Base-by-base conservation (phyloP, 1,140 invertebrate genomes). In the Thrips palmi region DNA sequence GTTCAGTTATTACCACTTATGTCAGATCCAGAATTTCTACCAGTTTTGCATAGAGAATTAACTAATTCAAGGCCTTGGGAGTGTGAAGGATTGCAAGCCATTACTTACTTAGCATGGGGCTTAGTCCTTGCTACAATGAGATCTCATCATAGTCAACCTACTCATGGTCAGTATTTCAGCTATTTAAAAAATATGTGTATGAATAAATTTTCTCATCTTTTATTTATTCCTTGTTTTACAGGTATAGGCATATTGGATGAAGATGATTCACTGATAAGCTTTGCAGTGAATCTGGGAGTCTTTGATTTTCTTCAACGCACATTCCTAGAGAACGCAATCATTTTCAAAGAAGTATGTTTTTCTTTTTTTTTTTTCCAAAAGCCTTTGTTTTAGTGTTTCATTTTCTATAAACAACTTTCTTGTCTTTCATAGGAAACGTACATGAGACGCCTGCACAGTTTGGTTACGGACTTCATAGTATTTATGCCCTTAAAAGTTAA, bases 381-480 rank as follows among this genome's bases (percentile, higher is more conserved):
- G 41, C 47, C 7, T 44, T 49, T 29, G 39, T 39, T 43, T 39
- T 42, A 4, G 20, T 44, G 22, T 23, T 2, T 2, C 3, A 10
- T 33, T 23, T 14, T 12, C 28, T 21, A 20, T 32, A 39, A 5
- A 28, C 18, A 8, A 23, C 10, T n/a, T 39, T 28, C 17, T 38
- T 29, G 2, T 44, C 32, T 31, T 45, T 45, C 15, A n/a, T 49
- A 69, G 59, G 65, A 69, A 53, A 91, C 87, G 54, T 85, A 88
- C 48, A 60, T 86, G 45, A 69, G 78, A 28, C 68, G 83, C 34
- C 64, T 94, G 23, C 91, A 97, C 54, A 67, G 69, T 8, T 53
- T 96, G 1, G 67, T 96, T 30, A 87, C 84, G 1, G 89, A 96
- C 55, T 93, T 97, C 46, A 88, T 96, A 37, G 72, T 85, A 32